These are phyloP conservation scores for Sialis lutaria DNA, from an alignment of 2,888 invertebrate species.

Conservation along the genomic window DNA sequence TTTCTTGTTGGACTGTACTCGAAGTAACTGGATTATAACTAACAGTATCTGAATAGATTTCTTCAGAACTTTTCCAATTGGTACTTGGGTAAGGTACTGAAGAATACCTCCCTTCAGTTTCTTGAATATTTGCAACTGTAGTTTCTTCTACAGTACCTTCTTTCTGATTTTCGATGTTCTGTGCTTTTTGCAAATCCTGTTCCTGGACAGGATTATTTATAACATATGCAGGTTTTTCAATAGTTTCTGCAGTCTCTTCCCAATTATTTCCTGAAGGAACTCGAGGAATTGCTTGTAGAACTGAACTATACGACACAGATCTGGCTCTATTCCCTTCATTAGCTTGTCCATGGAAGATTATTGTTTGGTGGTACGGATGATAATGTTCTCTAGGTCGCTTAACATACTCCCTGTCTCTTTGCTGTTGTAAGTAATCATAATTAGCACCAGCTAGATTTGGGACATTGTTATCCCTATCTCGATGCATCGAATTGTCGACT, in stretches of 20 bases:
- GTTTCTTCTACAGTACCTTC: constrained; percentile 2
- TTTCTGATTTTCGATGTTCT: constrained; percentile 8
- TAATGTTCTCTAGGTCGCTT: constrained; percentile 17
- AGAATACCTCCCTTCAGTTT: not conserved
- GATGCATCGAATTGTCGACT: constrained; percentile 19
- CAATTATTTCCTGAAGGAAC: not conserved
- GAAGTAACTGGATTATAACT: not conserved
- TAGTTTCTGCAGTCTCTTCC: constrained; percentile 1
- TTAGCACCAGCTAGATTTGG: constrained; percentile 24
- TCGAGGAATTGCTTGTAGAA: constrained; percentile 22
- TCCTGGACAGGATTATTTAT: constrained; percentile 9
- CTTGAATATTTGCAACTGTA: not conserved
- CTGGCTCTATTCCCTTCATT: constrained; percentile 23
- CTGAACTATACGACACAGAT: constrained; percentile 35
- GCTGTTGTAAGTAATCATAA: constrained; percentile 30
- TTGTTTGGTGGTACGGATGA: constrained; percentile 31
- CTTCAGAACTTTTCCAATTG: constrained; percentile 17
- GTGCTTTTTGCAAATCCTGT: not conserved
- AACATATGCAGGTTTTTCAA: constrained; percentile 20
- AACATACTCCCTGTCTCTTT: constrained; percentile 23
- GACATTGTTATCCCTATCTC: constrained; percentile 11
- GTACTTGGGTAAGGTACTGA: constrained; percentile 16
- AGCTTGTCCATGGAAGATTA: constrained; percentile 29
- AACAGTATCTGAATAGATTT: constrained; percentile 13
- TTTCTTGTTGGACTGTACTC: not conserved